Evolutionary conservation across 2,797 vertebrate species (phyloP), one percentile per base, ranked within the genome.

Genomic region (Chromobotia macracanthus): DNA sequence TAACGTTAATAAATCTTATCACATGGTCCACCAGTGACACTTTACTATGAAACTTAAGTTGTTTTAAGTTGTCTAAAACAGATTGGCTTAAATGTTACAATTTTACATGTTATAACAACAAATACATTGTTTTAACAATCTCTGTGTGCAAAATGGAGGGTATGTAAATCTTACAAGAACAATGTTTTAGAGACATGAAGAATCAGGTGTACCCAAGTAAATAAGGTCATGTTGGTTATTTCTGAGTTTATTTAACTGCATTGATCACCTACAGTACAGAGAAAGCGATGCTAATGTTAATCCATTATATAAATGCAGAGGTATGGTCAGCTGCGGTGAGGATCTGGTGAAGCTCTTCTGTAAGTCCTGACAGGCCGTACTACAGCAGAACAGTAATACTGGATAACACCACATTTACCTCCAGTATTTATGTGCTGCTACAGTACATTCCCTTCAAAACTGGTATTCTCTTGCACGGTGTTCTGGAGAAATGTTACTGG

Each of bases 341-440:
- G 64, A 11, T 77, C 64, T 77, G 64, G n/a, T 71, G 66, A 23
- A 19, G 76, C 64, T 69, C 53, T 69, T 19, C 8, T 72, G 64
- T 78, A 56, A 80, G 80, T 67, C 28, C 46, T 73, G 72, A 84
- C 87, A 86, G 91, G 88, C 91, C 87, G 90, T 90, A 91, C 91
- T 93, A 89, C 85, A 94, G 93, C 93, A 94, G 94, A 94, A 93
- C 91, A 87, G 91, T 85, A 94, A 94, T 91, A 93, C 94, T 93
- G 92, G 93, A 94, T 90, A 91, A 88, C 81, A 63, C 72, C 66
- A 79, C 88, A 81, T 80, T 85, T 84, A 86, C 91, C 92, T 94
- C 93, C 94, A 94, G 93, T 94, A 93, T 93, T 92, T 92, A 92
- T 89, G 91, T 94, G 93, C 93, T 94, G 92, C 93, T 94, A 91